phyloP scores from a whole-genome alignment of 2,113 vertebrate species.

The Gallinago undulata region DNA sequence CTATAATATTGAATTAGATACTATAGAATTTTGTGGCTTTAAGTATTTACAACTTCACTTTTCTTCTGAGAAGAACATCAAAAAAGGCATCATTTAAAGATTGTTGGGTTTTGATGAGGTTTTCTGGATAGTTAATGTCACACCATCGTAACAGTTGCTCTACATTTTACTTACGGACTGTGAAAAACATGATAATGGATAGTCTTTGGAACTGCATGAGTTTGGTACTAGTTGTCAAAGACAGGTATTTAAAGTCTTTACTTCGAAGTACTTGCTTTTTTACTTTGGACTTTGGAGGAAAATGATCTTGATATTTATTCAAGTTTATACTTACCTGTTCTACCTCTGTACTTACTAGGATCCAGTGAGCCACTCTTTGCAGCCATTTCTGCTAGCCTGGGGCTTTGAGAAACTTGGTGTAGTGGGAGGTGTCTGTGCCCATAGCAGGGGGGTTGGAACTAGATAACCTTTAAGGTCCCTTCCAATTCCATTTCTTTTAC shows the following conservation, averaged over 20 bases:
- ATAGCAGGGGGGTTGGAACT: too few species aligned
- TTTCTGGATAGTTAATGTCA: slow-evolving; percentile 18
- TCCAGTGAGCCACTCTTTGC: not conserved
- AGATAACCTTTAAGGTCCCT: too few species aligned
- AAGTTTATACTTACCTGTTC: not conserved
- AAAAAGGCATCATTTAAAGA: not conserved
- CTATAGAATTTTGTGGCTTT: not conserved
- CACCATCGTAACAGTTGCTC: not conserved
- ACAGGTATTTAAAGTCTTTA: not conserved
- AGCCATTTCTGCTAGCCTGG: not conserved
- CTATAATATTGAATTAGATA: not conserved
- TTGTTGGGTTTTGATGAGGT: not conserved
- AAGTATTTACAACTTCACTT: not conserved
- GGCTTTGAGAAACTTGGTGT: too few species aligned
- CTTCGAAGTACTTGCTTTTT: not conserved
- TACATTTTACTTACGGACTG: not conserved
- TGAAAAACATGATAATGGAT: not conserved
- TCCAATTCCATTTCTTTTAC: not conserved
- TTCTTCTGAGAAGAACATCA: not conserved
- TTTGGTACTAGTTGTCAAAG: not conserved
- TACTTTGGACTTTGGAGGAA: not conserved
- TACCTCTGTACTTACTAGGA: not conserved
- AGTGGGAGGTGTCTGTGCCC: too few species aligned
- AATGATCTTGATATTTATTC: not conserved
- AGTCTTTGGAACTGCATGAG: not conserved